Conservation (phyloP, 1,140 invertebrate genomes). For the Batillaria attramentaria region DNA sequence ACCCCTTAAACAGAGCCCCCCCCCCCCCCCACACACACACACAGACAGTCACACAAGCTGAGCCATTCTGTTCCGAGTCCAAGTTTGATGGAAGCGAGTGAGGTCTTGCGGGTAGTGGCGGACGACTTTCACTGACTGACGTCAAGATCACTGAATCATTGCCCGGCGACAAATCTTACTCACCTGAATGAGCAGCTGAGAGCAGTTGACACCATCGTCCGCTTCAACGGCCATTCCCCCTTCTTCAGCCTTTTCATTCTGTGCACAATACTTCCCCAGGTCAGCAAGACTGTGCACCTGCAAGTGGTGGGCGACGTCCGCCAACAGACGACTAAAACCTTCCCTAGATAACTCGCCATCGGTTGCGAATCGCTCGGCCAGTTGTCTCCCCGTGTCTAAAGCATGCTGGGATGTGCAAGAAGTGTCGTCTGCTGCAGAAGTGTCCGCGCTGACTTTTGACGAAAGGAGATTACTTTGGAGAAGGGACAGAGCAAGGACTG, state of each 20-base stretch:
- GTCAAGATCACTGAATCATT: too few species aligned
- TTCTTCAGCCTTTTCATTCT: background rate
- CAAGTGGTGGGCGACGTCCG: background rate
- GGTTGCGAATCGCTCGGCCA: background rate
- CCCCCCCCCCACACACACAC: too few species aligned
- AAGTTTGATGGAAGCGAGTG: too few species aligned
- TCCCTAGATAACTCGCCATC: background rate
- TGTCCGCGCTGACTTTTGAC: background rate
- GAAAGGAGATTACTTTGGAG: background rate
- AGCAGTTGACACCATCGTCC: conserved; percentile 5
- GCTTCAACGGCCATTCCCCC: background rate
- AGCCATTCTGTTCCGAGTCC: too few species aligned
- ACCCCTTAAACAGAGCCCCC: too few species aligned
- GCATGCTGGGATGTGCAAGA: background rate
- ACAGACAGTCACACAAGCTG: too few species aligned
- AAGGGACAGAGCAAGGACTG: background rate
- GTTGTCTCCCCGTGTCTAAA: background rate
- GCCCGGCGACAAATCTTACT: background rate
- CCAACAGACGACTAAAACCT: background rate
- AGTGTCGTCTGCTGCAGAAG: background rate
- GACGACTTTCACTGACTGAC: too few species aligned
- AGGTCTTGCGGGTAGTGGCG: too few species aligned
- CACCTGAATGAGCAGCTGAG: background rate
- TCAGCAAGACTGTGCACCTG: background rate
- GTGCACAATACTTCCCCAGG: background rate